These are phyloP conservation scores for Platysteira castanea DNA, from an alignment of 2,113 vertebrate genomes.

Conservation along the genomic window DNA sequence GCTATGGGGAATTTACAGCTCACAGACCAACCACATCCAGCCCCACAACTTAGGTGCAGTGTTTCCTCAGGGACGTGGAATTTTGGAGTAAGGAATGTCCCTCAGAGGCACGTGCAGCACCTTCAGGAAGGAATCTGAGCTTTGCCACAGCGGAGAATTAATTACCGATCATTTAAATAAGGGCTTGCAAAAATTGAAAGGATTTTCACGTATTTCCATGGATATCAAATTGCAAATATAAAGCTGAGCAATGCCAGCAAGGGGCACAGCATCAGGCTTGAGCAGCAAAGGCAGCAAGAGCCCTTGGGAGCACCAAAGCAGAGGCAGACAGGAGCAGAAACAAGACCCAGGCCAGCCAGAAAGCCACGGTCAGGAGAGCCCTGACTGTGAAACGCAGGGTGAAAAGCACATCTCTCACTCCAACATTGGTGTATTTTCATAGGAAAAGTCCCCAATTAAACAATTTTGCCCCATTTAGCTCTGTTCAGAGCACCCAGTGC, in stretches of 20 bases:
- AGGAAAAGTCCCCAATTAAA: accelerated
- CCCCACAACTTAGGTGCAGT: accelerated
- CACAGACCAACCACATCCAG: accelerated
- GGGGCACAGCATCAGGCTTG: not conserved
- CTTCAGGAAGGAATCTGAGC: not conserved
- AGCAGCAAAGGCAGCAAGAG: not conserved
- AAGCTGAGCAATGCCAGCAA: not conserved
- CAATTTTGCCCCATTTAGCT: accelerated
- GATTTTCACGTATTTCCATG: not conserved
- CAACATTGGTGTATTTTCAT: not conserved
- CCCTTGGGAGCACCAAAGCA: not conserved
- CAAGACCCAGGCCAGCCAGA: accelerated
- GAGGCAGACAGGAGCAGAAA: not conserved
- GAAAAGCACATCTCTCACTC: not conserved
- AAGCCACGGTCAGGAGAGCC: not conserved
- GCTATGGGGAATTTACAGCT: not conserved
- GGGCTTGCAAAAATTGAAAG: not conserved
- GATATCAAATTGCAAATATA: not conserved
- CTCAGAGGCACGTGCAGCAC: not conserved
- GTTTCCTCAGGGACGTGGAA: not conserved
- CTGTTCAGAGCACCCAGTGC: accelerated
- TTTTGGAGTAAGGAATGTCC: not conserved
- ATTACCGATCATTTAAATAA: not conserved
- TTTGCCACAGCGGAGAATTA: not conserved
- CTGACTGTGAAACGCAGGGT: too few species aligned